Evolutionary conservation across 2,113 vertebrate species (phyloP), one percentile per base, ranked within the genome.

Genomic region (Mastomys coucha): DNA sequence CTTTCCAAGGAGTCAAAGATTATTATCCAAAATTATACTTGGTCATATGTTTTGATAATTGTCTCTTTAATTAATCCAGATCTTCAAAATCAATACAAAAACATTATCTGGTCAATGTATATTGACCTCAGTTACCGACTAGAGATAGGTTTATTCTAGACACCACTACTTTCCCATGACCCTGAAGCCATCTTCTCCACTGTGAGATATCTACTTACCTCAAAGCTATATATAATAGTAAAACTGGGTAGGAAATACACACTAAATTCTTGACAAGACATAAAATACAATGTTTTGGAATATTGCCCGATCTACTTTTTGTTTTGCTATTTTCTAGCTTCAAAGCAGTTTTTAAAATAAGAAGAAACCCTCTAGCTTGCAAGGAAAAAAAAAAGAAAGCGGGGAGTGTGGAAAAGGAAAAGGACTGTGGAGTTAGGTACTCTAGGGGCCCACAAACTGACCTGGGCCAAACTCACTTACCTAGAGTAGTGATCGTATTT

Each of bases 41-140:
- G 42, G 14, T 11, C 13, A 5, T 60, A 63, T 16, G 3, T 85
- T 92, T 95, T 94, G 24, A 93, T 78, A 60, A 76, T 60, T 76
- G 45, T 42, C 39, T 85, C 80, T 60, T 45, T 88, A 94, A 85
- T 88, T 90, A 90, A 72, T 20, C 6, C 31, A 73, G 45, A 58
- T 95, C 31, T 91, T 96, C 51, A 81, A 88, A 89, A 31, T 86
- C 75, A 58, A 17, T 81, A 5, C 91, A 77, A 91, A 75, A 69
- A 81, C 24, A 42, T 90, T 92, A 84, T 72, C 26, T 70, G 45
- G 77, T 51, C 14, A 91, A 49, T 13, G 28, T 12, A 22, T n/a
- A 72, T n/a, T 65, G 63, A 80, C 12, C 39, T 16, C 11, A 84
- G 72, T 58, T 67, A 72, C 63, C 51, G 51, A 95, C 39, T 72